phyloP scores from a whole-genome alignment of 2,113 vertebrate species.

The Hylia prasina region DNA sequence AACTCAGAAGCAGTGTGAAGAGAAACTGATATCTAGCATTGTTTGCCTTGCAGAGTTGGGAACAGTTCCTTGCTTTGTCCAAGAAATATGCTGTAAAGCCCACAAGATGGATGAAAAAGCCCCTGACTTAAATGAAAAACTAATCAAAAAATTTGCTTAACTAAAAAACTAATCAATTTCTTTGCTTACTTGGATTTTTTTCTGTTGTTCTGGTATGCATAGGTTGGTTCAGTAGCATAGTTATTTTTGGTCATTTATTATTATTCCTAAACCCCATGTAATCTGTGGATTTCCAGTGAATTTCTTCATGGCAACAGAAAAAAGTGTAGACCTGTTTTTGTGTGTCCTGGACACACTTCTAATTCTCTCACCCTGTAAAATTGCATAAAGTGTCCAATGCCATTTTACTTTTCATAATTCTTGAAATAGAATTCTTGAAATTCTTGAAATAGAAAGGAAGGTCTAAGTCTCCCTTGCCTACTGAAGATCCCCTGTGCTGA shows the following conservation, averaged over 20 bases:
- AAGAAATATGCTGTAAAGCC: neutral
- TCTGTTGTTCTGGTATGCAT: neutral
- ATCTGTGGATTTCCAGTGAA: neutral
- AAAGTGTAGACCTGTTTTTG: neutral
- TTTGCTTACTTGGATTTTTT: neutral
- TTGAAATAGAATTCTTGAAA: neutral
- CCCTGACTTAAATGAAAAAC: neutral
- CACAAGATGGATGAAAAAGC: neutral
- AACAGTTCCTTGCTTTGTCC: neutral
- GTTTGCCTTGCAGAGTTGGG: neutral
- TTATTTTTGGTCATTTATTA: neutral
- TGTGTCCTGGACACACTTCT: fast-evolving
- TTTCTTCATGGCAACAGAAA: neutral
- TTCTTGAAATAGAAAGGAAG: neutral
- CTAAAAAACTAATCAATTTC: neutral
- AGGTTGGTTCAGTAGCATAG: neutral
- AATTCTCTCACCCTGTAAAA: neutral
- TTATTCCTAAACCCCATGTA: neutral
- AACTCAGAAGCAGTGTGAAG: neutral
- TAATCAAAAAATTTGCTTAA: neutral
- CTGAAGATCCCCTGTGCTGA: neutral
- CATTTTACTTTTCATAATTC: neutral
- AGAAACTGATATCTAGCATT: neutral
- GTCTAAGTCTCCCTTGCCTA: neutral
- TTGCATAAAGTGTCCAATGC: neutral